Conservation (phyloP, 35 echinoderm and acorn worm genomes). For the Anneissia japonica region DNA sequence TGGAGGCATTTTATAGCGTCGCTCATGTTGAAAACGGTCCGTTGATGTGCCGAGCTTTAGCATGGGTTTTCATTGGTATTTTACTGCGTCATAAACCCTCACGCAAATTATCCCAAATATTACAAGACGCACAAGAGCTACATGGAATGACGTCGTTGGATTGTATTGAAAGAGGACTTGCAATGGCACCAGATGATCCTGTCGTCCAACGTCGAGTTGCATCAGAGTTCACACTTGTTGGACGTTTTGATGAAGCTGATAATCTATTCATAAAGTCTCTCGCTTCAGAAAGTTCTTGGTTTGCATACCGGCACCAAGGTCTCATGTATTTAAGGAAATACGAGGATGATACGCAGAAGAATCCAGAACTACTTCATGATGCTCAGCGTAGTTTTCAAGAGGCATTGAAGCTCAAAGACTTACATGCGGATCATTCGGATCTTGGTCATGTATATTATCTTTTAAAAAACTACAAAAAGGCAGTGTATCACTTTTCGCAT, state of each 20-base stretch:
- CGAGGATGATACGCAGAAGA: constrained; percentile 33
- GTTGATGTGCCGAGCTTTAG: constrained; percentile 16
- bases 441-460: constrained; percentile 70
- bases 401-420: constrained; percentile 50
- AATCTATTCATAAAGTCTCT: constrained; percentile 42
- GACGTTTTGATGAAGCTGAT: constrained; percentile 47
- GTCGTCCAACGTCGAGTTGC: too few species aligned
- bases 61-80: constrained; percentile 75
- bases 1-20: constrained; percentile 36
- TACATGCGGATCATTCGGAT: constrained; percentile 66
- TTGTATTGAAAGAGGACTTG: too few species aligned
- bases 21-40: constrained; percentile 24
- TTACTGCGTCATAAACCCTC: constrained; percentile 28
- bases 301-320: constrained; percentile 61
- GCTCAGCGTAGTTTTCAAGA: constrained; percentile 41
- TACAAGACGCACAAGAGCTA: constrained; percentile 22
- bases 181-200: too few species aligned
- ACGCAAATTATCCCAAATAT: constrained; percentile 31
- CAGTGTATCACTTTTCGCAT: constrained; percentile 43
- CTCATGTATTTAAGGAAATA: constrained; percentile 50
- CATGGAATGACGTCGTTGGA: constrained; percentile 7
- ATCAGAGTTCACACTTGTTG: too few species aligned
- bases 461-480: constrained; percentile 42
- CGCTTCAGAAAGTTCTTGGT: constrained; percentile 36
- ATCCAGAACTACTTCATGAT: constrained; percentile 15